Conservation (phyloP, 2,113 vertebrate genomes). For the Rafetus swinhoei region DNA sequence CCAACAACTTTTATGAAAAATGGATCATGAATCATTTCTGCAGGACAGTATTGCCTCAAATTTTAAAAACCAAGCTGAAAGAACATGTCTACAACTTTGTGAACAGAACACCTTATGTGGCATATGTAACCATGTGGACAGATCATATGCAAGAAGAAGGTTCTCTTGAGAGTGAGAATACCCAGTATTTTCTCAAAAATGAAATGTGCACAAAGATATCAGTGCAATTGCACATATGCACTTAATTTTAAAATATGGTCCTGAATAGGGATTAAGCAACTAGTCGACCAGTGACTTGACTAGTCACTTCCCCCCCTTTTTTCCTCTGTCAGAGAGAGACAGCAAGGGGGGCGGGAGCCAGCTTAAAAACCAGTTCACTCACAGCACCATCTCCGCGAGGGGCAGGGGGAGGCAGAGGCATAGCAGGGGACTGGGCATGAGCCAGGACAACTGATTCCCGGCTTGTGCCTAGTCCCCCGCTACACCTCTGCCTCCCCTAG, state of each 20-base stretch:
- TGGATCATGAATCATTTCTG: background rate
- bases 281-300: no score
- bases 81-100: background rate
- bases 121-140: accelerated
- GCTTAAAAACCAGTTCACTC: no score
- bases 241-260: background rate
- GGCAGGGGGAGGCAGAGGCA: no score
- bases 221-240: background rate
- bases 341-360: no score
- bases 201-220: background rate
- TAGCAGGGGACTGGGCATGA: no score
- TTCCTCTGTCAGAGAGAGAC: no score
- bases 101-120: background rate
- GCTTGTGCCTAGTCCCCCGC: no score
- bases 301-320: no score
- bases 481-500: no score
- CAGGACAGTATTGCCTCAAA: background rate
- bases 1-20: background rate
- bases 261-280: background rate
- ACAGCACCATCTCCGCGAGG: no score
- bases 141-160: accelerated
- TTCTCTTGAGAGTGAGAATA: background rate
- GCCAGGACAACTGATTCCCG: no score
- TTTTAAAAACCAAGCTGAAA: background rate
- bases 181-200: background rate